Percentiles rank a stretch among this genome's conserved stretches.
phyloP scores from a whole-genome alignment of 2,113 vertebrate genomes.

The Nyctereutes procyonoides region DNA sequence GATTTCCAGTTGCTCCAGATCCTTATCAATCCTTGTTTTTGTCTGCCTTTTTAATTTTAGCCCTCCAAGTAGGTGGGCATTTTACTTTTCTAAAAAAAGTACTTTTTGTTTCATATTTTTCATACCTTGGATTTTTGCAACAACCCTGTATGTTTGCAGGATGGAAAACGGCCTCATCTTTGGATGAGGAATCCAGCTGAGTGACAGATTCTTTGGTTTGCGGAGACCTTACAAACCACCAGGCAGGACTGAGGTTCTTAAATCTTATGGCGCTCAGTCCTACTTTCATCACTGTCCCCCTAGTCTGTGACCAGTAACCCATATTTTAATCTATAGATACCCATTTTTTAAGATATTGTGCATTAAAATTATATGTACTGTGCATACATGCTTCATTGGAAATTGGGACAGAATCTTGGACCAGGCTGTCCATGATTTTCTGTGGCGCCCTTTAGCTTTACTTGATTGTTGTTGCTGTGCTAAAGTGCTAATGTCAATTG shows the following conservation, averaged over 20 bases:
- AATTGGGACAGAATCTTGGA: background rate
- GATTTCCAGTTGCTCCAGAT: background rate
- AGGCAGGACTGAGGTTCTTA: fast-evolving
- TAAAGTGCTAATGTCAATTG: too few species aligned
- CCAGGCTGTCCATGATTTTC: background rate
- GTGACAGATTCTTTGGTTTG: background rate
- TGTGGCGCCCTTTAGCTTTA: background rate
- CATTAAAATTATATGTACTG: too few species aligned
- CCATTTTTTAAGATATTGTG: background rate
- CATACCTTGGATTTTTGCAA: background rate
- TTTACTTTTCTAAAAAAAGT: background rate
- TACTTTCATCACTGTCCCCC: background rate
- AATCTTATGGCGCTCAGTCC: background rate
- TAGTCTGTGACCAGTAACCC: background rate
- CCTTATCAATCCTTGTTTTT: background rate
- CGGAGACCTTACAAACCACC: background rate
- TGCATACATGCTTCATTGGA: background rate
- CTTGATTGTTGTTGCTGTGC: too few species aligned
- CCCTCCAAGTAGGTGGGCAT: background rate
- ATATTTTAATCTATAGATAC: background rate
- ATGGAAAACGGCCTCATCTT: background rate
- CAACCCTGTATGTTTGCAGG: background rate
- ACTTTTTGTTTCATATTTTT: background rate
- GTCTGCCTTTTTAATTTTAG: background rate
- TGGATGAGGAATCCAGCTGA: background rate